Conservation (phyloP, 2,888 invertebrate genomes). For the Gnatocerus cornutus region DNA sequence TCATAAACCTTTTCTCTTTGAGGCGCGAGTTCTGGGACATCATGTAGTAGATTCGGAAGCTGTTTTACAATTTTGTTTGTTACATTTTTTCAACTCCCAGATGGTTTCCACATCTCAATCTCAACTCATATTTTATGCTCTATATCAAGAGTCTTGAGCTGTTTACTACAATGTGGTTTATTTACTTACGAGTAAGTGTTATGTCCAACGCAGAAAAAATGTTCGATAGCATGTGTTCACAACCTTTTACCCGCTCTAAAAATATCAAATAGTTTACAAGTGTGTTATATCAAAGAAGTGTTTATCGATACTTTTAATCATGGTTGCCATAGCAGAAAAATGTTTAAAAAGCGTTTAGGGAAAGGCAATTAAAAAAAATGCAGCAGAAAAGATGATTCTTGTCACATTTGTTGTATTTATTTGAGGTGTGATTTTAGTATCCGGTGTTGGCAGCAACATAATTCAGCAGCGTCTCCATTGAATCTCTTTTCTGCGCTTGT, state of each 20-base stretch:
- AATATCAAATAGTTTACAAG: conserved; percentile 37
- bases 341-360: not conserved
- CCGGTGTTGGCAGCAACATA: too few species aligned
- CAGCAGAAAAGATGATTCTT: too few species aligned
- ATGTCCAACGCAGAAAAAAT: conserved; percentile 24
- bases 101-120: conserved; percentile 35
- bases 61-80: conserved; percentile 21
- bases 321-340: not conserved
- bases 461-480: not conserved
- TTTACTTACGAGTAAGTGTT: conserved; percentile 35
- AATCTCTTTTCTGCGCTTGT: conserved; percentile 7
- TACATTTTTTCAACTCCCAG: conserved; percentile 33
- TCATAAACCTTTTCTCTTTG: too few species aligned
- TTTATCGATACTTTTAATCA: not conserved
- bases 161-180: conserved; percentile 37
- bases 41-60: too few species aligned
- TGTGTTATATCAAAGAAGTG: conserved; percentile 22
- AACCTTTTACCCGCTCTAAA: conserved; percentile 24
- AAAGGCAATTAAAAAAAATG: too few species aligned
- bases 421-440: too few species aligned
- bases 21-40: too few species aligned
- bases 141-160: conserved; percentile 28
- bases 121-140: conserved; percentile 20
- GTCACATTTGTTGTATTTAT: not conserved
- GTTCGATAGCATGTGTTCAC: conserved; percentile 22